phyloP scores from a whole-genome alignment of 2,113 vertebrate species.

The Brienomyrus brachyistius region DNA sequence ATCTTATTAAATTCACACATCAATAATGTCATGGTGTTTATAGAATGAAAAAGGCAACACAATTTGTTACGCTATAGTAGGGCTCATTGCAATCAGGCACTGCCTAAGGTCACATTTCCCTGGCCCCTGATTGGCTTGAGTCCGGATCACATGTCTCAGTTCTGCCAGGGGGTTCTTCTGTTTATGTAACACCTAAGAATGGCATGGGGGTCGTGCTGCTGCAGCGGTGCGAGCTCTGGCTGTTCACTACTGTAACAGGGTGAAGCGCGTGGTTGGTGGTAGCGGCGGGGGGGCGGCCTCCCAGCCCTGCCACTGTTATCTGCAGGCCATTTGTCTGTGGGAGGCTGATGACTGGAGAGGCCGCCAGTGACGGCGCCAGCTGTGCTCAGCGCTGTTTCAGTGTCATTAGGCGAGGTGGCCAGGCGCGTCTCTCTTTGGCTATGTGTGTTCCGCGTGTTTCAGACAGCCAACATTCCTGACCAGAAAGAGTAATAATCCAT shows the following conservation, averaged over 20 bases:
- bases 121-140: background rate
- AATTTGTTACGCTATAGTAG: background rate
- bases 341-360: background rate
- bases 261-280: background rate
- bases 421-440: background rate
- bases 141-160: background rate
- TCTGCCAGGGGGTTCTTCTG: background rate
- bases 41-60: background rate
- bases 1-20: slow-evolving; percentile 6
- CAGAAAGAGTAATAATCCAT: background rate
- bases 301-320: background rate
- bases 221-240: background rate
- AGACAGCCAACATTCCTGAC: background rate
- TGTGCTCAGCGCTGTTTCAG: background rate
- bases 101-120: background rate
- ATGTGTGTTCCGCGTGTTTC: background rate
- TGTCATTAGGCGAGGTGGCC: background rate
- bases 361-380: background rate
- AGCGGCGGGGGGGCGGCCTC: background rate
- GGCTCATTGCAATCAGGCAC: background rate
- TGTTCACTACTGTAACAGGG: background rate
- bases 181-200: background rate
- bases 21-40: background rate
- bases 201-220: background rate
- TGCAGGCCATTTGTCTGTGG: background rate